phyloP scores from a whole-genome alignment of 2,797 vertebrate species.

The Sphenopsis melanotis region DNA sequence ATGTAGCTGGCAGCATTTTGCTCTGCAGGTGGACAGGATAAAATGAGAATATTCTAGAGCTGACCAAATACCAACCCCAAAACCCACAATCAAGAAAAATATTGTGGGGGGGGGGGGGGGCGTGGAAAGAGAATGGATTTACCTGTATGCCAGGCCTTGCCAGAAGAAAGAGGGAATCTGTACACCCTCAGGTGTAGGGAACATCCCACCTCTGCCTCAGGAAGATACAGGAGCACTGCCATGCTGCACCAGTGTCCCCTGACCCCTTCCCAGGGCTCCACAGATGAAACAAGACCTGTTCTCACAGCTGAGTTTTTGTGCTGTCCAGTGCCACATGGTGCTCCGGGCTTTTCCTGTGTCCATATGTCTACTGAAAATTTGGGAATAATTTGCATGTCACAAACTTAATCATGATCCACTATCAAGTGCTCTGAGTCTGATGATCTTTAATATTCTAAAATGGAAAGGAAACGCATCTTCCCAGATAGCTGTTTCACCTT shows the following conservation, averaged over 20 bases:
- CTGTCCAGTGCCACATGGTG: background rate
- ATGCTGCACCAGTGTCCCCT: background rate
- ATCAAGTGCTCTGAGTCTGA: background rate
- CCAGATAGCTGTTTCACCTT: background rate
- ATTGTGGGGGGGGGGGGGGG: fast-evolving
- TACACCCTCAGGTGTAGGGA: background rate
- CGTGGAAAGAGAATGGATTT: background rate
- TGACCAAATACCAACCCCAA: background rate
- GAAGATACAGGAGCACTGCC: fast-evolving
- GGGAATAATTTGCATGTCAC: background rate
- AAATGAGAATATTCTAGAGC: background rate
- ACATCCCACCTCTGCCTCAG: no score
- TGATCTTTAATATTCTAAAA: background rate
- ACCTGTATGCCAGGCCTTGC: background rate
- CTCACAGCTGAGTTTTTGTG: background rate
- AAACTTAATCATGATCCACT: background rate
- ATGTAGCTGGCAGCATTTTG: background rate
- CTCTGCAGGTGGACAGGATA: background rate
- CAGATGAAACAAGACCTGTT: fast-evolving
- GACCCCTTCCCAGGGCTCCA: fast-evolving
- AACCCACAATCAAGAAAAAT: background rate
- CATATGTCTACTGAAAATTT: background rate
- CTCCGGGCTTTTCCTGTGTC: background rate
- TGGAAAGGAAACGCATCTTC: background rate
- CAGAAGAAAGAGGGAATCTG: background rate